Evolutionary conservation across 2,113 vertebrate genomes (phyloP).

Genomic region (Crotalus viridis): DNA sequence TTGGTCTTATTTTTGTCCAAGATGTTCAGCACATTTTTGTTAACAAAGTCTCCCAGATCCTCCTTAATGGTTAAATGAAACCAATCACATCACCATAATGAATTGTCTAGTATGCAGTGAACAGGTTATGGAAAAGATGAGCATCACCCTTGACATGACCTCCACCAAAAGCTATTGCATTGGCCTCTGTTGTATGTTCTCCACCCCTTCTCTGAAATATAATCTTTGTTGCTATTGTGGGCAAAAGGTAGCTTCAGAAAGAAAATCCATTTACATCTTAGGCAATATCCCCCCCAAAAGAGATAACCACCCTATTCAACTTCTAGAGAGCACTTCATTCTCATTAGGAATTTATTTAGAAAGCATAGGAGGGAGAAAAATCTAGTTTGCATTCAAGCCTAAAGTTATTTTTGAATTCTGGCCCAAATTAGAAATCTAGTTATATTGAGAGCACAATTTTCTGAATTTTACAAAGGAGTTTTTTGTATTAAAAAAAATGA

Average conservation of each 20-base stretch:
- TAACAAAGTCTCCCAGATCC: background rate
- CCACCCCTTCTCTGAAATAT: background rate
- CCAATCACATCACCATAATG: background rate
- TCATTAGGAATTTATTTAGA: background rate
- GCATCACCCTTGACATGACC: background rate
- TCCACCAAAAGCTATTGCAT: background rate
- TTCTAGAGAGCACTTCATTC: background rate
- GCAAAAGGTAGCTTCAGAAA: too few relatives aligned
- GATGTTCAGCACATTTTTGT: slow-evolving; percentile 1
- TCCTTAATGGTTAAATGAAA: background rate
- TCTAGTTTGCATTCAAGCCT: background rate
- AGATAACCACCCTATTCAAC: background rate
- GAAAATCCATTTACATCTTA: background rate
- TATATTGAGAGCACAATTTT: background rate
- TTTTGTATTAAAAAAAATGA: background rate
- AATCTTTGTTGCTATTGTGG: background rate
- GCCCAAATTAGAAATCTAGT: background rate
- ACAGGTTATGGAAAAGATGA: background rate
- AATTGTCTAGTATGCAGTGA: background rate
- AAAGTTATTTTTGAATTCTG: background rate
- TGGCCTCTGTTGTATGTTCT: background rate
- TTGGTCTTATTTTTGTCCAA: background rate
- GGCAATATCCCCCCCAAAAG: background rate
- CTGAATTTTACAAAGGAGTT: background rate
- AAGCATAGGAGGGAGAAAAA: background rate